Conservation (phyloP, 2,113 vertebrate genomes). For the Lepidothrix coronata region DNA sequence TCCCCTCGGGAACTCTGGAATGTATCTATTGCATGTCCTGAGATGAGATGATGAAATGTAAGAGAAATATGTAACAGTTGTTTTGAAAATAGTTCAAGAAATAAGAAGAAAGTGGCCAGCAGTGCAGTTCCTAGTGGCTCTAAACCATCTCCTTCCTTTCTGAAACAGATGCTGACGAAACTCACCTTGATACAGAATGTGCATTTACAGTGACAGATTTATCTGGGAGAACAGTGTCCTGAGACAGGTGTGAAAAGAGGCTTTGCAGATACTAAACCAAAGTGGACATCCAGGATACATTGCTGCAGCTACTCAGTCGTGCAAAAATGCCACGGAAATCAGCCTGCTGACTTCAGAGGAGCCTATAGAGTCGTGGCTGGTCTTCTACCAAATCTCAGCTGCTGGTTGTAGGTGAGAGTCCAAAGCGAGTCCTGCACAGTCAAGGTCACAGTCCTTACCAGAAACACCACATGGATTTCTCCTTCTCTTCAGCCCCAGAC, state of each 20-base stretch:
- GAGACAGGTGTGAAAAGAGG: background rate
- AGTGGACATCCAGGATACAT: background rate
- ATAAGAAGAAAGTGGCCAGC: conserved; percentile 3
- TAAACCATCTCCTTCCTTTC: background rate
- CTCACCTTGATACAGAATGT: background rate
- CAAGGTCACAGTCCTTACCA: background rate
- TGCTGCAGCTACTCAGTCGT: background rate
- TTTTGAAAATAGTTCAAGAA: conserved; percentile 49
- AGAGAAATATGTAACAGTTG: conserved; percentile 36
- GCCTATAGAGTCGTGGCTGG: background rate
- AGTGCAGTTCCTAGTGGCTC: background rate
- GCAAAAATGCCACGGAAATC: background rate
- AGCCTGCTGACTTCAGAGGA: background rate
- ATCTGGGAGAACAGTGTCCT: background rate
- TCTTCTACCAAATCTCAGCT: background rate
- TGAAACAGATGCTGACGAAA: background rate
- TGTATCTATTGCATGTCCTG: background rate
- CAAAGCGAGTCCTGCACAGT: background rate
- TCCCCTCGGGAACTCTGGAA: conserved; percentile 12
- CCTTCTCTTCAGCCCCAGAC: background rate
- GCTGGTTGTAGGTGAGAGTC: background rate
- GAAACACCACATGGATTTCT: background rate
- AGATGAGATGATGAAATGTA: conserved; percentile 37
- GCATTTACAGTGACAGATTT: background rate
- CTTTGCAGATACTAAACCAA: background rate